These are phyloP conservation scores for Coelopa frigida DNA, from an alignment of 1,140 invertebrate species.

Conservation along the genomic window DNA sequence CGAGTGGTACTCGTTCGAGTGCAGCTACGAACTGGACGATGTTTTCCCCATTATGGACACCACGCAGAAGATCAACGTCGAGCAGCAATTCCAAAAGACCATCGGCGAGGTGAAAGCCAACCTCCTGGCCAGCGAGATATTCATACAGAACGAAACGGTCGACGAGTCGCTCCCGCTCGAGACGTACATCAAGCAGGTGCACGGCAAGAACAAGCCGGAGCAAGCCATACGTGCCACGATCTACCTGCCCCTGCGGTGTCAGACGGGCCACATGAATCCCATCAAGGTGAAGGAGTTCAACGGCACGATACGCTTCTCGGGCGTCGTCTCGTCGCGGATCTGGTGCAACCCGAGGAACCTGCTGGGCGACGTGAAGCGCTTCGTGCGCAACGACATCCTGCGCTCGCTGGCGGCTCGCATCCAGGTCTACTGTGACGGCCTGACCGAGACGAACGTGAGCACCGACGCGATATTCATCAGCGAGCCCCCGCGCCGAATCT, in stretches of 20 bases:
- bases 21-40: constrained; percentile 36
- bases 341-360: constrained; percentile 32
- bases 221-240: constrained; percentile 27
- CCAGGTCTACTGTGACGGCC: constrained; percentile 41
- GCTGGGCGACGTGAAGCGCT: constrained; percentile 36
- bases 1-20: constrained; percentile 37
- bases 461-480: constrained; percentile 33
- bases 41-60: constrained; percentile 31
- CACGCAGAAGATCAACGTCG: constrained; percentile 34
- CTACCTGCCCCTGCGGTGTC: constrained; percentile 34
- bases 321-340: constrained; percentile 31
- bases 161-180: constrained; percentile 34
- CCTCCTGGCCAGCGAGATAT: constrained; percentile 34
- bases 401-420: constrained; percentile 38
- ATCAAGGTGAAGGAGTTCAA: constrained; percentile 32
- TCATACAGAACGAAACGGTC: constrained; percentile 32
- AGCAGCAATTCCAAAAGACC: constrained; percentile 36
- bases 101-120: constrained; percentile 29
- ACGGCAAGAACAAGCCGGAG: not conserved
- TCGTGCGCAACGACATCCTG: constrained; percentile 35
- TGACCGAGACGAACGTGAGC: constrained; percentile 32
- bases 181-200: constrained; percentile 22
- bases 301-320: constrained; percentile 29
- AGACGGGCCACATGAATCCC: constrained; percentile 17
- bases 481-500: constrained; percentile 37